Percentiles rank a stretch among this genome's conserved stretches.
Conservation (phyloP, 1,140 invertebrate species). For the Branchinecta lynchi region DNA sequence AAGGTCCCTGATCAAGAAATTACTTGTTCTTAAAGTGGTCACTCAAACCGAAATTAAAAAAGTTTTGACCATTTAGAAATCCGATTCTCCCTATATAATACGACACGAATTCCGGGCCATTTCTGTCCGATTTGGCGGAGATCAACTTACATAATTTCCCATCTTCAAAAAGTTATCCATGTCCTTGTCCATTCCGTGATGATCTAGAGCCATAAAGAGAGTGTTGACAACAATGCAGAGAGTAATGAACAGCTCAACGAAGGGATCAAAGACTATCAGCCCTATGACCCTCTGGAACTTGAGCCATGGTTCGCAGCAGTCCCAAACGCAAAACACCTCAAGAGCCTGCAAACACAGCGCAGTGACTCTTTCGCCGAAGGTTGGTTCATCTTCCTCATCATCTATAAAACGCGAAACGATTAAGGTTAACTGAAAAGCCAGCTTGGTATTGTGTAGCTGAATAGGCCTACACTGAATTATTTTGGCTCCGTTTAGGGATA, state of each 20-base stretch:
- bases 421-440: slow-evolving; percentile 62
- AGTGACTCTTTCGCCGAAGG: slow-evolving; percentile 65
- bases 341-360: slow-evolving; percentile 57
- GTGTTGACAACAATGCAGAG: slow-evolving; percentile 96
- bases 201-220: slow-evolving; percentile 93
- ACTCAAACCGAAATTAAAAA: too few species aligned
- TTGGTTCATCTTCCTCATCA: slow-evolving; percentile 76
- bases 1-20: too few species aligned
- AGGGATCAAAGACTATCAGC: slow-evolving; percentile 88
- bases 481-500: too few species aligned
- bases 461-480: too few species aligned
- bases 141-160: slow-evolving; percentile 66
- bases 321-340: slow-evolving; percentile 91
- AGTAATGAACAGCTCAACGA: slow-evolving; percentile 94
- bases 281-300: slow-evolving; percentile 77
- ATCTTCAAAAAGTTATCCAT: slow-evolving; percentile 68
- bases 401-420: slow-evolving; percentile 66
- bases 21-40: too few species aligned
- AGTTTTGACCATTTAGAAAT: too few species aligned
- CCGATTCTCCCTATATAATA: too few species aligned
- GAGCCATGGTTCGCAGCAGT: slow-evolving; percentile 82
- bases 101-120: too few species aligned
- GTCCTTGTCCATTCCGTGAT: slow-evolving; percentile 78
- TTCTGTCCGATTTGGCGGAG: too few species aligned
- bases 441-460: too few species aligned